Percentiles rank a stretch among this genome's conserved stretches.
Conservation (phyloP, 1,140 invertebrate genomes). For the Trachymyrmex cornetzi region DNA sequence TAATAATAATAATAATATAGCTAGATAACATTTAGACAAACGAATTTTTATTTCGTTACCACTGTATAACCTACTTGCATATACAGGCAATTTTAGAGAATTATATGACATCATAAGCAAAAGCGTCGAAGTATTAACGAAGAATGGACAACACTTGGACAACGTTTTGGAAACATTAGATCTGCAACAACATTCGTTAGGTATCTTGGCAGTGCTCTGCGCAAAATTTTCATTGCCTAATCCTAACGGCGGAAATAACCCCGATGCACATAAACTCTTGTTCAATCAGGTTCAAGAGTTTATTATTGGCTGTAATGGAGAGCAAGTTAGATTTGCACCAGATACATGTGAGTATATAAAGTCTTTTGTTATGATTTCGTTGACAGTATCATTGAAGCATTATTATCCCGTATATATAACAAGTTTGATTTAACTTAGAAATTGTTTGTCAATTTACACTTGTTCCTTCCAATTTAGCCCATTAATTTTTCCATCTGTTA, state of each 20-base stretch:
- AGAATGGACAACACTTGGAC: slow-evolving; percentile 94
- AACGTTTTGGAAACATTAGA: slow-evolving; percentile 96
- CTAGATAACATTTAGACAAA: background rate
- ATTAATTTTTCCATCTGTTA: background rate
- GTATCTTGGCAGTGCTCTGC: slow-evolving; percentile 94
- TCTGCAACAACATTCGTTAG: slow-evolving; percentile 95
- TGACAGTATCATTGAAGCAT: background rate
- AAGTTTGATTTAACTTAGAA: background rate
- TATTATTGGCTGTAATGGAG: slow-evolving; percentile 93
- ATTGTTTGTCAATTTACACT: background rate
- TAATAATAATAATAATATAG: background rate
- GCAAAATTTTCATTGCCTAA: slow-evolving; percentile 90
- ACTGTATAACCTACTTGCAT: background rate
- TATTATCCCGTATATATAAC: background rate
- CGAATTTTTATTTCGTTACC: background rate
- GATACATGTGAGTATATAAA: slow-evolving; percentile 92
- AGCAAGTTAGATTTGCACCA: slow-evolving; percentile 94
- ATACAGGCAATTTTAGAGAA: slow-evolving; percentile 93
- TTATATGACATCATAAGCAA: slow-evolving; percentile 93
- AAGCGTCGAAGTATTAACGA: slow-evolving; percentile 92
- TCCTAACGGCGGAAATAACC: slow-evolving; percentile 78
- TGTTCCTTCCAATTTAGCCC: background rate
- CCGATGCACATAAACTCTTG: slow-evolving; percentile 87
- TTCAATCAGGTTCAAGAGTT: slow-evolving; percentile 93
- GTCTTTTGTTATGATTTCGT: background rate